Evolutionary conservation across 2,797 vertebrate species (phyloP), one percentile per base, ranked within the genome.

Genomic region (Acrossocheilus wenchowensis): DNA sequence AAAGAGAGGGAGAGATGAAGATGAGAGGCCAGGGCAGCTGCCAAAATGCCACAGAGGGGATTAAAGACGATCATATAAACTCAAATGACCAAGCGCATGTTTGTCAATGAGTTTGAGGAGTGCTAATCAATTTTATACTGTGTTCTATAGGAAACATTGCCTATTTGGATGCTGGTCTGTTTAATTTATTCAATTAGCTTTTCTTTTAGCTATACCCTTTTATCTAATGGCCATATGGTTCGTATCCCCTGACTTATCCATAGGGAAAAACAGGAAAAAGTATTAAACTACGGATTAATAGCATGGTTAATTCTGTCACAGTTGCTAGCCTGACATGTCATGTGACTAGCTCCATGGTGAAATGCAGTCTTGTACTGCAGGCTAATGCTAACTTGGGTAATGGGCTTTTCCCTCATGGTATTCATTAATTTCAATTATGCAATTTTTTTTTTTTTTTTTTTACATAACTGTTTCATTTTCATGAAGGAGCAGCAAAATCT

Each of bases 51-150:
- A 84, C 74, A 9, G 69, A 83, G 77, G 87, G 84, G 84, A 92
- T 89, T 89, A 85, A 85, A 89, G 78, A 90, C 41, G 30, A 89
- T 73, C 84, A 66, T 80, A 81, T 39, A 86, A 90, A 89, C 79
- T 86, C 87, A 88, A 90, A 90, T 79, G 91, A 91, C 82, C 54
- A 87, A 92, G 84, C 91, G 93, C 94, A 94, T 95, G 93, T 92
- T 92, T 92, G 90, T 91, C 74, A 89, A 88, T 87, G 89, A 93
- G 87, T 93, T 91, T 90, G 90, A 91, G 90, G 89, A 90, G 84
- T 83, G 77, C 86, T 88, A 88, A 87, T 78, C 89, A 88, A 88
- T 85, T 90, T 91, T 84, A 78, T 90, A 85, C 91, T 68, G 84
- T 89, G 79, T 88, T 87, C 79, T 82, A 89, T 89, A 88, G 89